Conservation (phyloP, 2,113 vertebrate genomes). For the Grus americana region DNA sequence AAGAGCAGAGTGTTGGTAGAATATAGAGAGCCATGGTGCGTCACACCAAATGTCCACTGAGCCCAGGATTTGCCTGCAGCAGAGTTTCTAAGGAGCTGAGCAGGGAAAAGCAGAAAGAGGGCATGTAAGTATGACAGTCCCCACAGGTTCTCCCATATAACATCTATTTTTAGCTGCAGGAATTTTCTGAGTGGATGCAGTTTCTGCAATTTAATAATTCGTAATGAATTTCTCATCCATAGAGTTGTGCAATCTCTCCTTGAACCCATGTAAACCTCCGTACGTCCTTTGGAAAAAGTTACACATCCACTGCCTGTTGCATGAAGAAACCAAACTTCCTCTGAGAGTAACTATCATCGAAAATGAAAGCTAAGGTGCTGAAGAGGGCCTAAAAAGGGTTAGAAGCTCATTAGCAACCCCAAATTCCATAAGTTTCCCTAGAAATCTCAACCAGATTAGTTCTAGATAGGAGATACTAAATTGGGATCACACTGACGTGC, state of each 20-base stretch:
- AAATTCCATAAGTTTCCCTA: neutral
- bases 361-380: neutral
- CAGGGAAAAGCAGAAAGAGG: neutral
- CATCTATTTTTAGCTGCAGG: neutral
- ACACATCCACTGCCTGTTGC: neutral
- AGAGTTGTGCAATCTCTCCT: neutral
- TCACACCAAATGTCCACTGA: neutral
- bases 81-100: neutral
- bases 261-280: neutral
- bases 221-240: neutral
- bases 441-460: neutral
- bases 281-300: neutral
- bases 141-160: neutral
- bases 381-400: neutral
- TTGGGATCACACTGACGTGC: neutral
- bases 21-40: neutral
- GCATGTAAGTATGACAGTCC: neutral
- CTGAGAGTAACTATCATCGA: neutral
- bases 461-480: neutral
- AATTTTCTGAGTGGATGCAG: neutral
- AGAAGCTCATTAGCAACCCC: neutral
- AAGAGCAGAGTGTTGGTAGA: neutral
- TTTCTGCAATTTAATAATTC: neutral
- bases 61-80: neutral
- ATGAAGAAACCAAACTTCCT: neutral